phyloP scores from a whole-genome alignment of 2,797 vertebrate genomes.

The Capromys pilorides region DNA sequence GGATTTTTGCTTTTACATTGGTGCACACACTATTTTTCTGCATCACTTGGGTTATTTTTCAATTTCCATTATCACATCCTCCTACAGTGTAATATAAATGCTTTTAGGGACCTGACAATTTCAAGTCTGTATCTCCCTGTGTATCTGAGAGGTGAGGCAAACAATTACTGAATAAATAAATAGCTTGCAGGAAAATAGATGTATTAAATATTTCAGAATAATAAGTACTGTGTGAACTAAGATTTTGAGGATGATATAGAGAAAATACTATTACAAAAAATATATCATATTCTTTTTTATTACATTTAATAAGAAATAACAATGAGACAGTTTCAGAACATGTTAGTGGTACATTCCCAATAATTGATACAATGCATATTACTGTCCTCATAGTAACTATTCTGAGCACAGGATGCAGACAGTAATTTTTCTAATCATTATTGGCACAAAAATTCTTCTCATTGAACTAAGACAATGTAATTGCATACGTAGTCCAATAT shows the following conservation, averaged over 20 bases:
- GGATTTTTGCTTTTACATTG: background rate
- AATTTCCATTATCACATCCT: background rate
- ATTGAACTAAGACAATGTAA: no score
- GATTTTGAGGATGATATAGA: background rate
- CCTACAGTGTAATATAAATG: background rate
- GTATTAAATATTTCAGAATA: conserved; percentile 28
- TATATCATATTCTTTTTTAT: no score
- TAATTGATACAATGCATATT: no score
- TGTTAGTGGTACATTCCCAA: no score
- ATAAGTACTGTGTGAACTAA: background rate
- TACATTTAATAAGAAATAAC: no score
- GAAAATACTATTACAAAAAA: background rate
- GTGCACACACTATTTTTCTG: background rate
- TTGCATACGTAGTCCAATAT: no score
- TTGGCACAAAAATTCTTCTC: no score
- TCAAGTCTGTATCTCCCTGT: background rate
- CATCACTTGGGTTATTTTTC: background rate
- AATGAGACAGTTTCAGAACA: no score
- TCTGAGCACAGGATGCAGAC: no score
- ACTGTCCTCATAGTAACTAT: no score
- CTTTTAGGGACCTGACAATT: background rate
- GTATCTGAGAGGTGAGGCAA: background rate
- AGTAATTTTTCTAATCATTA: no score
- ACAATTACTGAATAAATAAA: background rate
- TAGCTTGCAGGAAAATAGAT: background rate